Base-by-base conservation (phyloP, 2,797 vertebrate genomes). In the Hippoglossus hippoglossus region DNA sequence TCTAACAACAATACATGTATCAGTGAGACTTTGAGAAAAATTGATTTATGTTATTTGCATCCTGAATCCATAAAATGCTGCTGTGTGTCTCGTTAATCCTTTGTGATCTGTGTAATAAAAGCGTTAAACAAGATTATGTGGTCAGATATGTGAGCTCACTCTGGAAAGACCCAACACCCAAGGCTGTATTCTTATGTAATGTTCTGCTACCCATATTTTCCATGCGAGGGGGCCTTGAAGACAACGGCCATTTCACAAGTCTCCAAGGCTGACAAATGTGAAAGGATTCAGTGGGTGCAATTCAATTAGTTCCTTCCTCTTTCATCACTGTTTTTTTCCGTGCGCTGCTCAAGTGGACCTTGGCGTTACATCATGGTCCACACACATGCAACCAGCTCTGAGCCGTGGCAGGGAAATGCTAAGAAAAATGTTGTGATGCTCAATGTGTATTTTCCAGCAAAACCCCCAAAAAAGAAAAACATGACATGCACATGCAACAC, bases 1-100 rank as follows among this genome's bases (percentile, higher is more conserved):
- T 95, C 94, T 94, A 87, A 77, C 54, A 87, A 88, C 57, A 79
- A 81, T 31, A 85, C 65, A 81, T 39, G 52, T 51, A 62, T 75
- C 61, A 67, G 72, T 85, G 19, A 88, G 41, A 10, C 21, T 73
- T 83, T 79, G n/a, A 82, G 73, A 31, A 69, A 26, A 28, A 49
- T 1, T 26, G 7, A 81, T 76, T 65, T 10, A 50, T 47, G 61
- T 25, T 54, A 62, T 70, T 84, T 58, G 61, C 18, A 66, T 58
- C 18, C 24, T 66, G 46, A 59, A 36, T 71, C 36, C 65, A 64
- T 47, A 63, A 31, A 49, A 66, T 15, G 28, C 51, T 61, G 44
- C 66, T 70, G 22, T 71, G 59, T 71, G 59, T 73, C 77, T 74
- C 46, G 76, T 71, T 77, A 78, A 78, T 84, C 46, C 47, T 71